Evolutionary conservation across 2,888 invertebrate species (phyloP), one percentile per base, ranked within the genome.

Genomic region (Drosophila mayaguana): DNA sequence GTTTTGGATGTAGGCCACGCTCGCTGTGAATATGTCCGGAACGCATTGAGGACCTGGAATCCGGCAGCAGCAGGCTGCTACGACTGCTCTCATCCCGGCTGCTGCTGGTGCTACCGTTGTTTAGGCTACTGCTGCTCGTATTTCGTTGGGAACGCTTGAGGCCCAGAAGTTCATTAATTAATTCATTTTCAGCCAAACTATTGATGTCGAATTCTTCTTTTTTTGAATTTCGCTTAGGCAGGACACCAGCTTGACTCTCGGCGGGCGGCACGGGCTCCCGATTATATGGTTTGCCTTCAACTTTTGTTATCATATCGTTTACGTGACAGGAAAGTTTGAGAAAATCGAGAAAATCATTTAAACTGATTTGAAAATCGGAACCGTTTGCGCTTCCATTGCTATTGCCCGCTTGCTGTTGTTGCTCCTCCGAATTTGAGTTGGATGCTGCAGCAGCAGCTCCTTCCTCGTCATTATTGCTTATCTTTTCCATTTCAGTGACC

Each of bases 241-340:
- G 32, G 7, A 25, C 28, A 3, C 61, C 63, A 8, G 69, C 71
- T 0, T 42, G 64, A 16, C 56, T 72, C 57, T 87, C 88, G 18
- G 80, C 68, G 3, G 85, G 81, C 14, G 85, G 83, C 51, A 78
- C 61, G 2, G 85, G 74, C 50, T 84, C 89, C 46, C 88, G 65
- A 46, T 63, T 79, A 20, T 73, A 66, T 36, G 78, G 63, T 57
- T 84, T 91, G 78, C 55, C 80, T 63, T 72, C 74, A 20, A 69
- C 72, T 87, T 85, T 89, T 54, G 89, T 71, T 74, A 93, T 92
- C 81, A 92, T 91, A 76, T 93, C 92, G 81, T 93, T 92, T 12
- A 93, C 91, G 77, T 92, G 92, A 85, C 92, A 93, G 36, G 92
- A 91, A 68, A 92, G 91, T 89, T 93, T 93, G 46, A 93, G 76